These are phyloP conservation scores for Carcharodon carcharias DNA, from an alignment of 2,797 vertebrate genomes.

Conservation along the genomic window DNA sequence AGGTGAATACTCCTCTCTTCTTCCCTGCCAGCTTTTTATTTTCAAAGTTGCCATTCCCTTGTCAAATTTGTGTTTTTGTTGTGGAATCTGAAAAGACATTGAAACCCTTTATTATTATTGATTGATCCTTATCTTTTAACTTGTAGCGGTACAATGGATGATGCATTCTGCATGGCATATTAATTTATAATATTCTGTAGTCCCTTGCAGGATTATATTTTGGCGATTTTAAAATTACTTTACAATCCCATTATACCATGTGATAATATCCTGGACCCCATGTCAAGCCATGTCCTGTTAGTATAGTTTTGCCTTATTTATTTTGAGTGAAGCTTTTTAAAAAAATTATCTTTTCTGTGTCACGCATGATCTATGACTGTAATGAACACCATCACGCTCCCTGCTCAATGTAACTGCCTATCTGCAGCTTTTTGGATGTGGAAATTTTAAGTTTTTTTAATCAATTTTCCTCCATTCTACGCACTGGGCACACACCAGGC, in stretches of 20 bases:
- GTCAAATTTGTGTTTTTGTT: neutral
- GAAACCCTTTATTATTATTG: neutral
- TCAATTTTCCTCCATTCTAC: too few species aligned
- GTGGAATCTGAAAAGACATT: neutral
- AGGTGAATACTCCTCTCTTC: neutral
- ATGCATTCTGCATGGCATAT: neutral
- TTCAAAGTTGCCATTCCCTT: neutral
- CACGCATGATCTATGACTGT: too few species aligned
- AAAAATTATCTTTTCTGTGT: too few species aligned
- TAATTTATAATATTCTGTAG: neutral
- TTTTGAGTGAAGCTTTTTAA: too few species aligned
- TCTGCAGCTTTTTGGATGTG: too few species aligned
- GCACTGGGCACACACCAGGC: too few species aligned
- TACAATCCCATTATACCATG: neutral
- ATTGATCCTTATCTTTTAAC: neutral
- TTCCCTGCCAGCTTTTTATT: neutral
- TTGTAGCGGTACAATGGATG: neutral
- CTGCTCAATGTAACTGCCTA: too few species aligned
- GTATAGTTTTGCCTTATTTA: too few species aligned
- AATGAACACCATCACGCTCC: too few species aligned
- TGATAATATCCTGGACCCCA: neutral
- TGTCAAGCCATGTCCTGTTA: neutral
- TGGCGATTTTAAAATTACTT: conserved; percentile 3
- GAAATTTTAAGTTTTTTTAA: too few species aligned
- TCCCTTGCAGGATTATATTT: neutral